phyloP scores from a whole-genome alignment of 1,140 invertebrate species.

The Sycobia sp. region DNA sequence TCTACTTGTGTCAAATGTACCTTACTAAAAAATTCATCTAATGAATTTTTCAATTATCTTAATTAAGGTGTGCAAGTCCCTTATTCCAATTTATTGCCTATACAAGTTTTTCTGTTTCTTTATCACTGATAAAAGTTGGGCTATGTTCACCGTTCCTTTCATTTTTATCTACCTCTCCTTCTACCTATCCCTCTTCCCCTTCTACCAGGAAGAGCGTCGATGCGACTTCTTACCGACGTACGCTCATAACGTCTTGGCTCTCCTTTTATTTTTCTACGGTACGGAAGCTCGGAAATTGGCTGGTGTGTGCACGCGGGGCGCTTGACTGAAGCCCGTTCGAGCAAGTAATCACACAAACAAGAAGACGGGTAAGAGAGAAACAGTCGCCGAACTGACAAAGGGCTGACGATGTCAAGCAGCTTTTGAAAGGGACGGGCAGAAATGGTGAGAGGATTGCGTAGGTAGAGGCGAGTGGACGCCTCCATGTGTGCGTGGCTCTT shows the following conservation, averaged over 20 bases:
- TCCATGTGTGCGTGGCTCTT: neutral
- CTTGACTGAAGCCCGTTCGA: constrained; percentile 33
- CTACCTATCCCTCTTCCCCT: no score
- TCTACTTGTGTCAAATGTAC: no score
- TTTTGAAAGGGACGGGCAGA: neutral
- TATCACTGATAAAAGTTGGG: no score
- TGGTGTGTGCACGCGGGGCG: constrained; percentile 13
- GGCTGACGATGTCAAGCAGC: neutral
- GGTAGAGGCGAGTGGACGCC: neutral
- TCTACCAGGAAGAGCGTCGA: no score
- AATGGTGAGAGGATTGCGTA: neutral
- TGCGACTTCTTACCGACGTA: no score
- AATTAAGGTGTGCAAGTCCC: no score
- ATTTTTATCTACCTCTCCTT: no score
- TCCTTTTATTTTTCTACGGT: constrained; percentile 7
- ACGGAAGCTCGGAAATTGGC: constrained; percentile 40
- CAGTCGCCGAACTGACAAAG: constrained; percentile 21
- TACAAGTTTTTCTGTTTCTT: no score
- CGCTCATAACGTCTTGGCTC: neutral
- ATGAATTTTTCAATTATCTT: no score
- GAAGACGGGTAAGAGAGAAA: constrained; percentile 8
- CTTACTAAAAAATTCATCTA: no score
- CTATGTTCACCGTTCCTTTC: neutral
- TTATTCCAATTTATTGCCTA: no score
- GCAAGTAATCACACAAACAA: constrained; percentile 49